Conservation (phyloP, 2,888 invertebrate species). For the Cheilosia variabilis region DNA sequence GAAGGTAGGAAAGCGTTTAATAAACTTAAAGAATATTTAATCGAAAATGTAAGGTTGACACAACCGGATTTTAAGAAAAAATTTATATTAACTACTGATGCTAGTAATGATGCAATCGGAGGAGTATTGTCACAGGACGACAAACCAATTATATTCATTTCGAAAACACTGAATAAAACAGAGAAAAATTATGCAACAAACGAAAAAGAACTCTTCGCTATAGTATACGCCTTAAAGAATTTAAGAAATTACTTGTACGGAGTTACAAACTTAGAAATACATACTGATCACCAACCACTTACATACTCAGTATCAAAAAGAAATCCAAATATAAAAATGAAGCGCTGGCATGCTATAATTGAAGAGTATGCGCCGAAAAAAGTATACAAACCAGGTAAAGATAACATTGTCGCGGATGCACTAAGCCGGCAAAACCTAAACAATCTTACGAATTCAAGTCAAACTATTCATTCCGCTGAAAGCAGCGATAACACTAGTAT, state of each 20-base stretch:
- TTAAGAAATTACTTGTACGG: slow-evolving; percentile 8
- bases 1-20: too few species aligned
- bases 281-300: slow-evolving; percentile 14
- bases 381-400: slow-evolving; percentile 4
- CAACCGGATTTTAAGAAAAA: too few species aligned
- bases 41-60: not conserved
- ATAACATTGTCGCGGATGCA: not conserved
- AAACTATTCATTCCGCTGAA: too few species aligned
- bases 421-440: not conserved
- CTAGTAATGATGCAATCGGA: too few species aligned
- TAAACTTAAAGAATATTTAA: too few species aligned
- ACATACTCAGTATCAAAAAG: not conserved
- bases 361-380: not conserved
- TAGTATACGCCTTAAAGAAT: not conserved
- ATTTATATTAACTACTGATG: too few species aligned
- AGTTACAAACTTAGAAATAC: not conserved
- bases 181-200: not conserved
- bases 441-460: not conserved
- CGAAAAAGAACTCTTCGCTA: too few species aligned
- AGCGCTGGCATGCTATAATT: slow-evolving; percentile 6
- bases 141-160: slow-evolving; percentile 8
- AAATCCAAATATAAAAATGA: slow-evolving; percentile 7
- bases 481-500: too few species aligned
- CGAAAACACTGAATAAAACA: not conserved
- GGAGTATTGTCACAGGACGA: slow-evolving; percentile 2